These are phyloP conservation scores for Andrena minutula DNA, from an alignment of 2,888 invertebrate genomes.

Conservation along the genomic window DNA sequence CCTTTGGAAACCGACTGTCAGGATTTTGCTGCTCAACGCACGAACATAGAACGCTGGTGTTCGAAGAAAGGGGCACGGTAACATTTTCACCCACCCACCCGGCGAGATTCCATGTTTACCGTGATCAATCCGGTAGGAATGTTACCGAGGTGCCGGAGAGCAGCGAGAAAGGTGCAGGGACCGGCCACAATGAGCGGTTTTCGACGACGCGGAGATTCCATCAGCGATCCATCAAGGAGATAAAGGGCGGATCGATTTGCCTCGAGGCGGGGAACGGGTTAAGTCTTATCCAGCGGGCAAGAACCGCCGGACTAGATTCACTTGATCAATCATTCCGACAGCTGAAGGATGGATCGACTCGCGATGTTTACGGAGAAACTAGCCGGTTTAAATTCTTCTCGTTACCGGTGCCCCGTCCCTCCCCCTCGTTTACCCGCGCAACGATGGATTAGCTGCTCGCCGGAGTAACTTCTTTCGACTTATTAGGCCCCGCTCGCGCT, in stretches of 20 bases:
- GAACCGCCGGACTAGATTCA: constrained; percentile 71
- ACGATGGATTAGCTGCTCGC: constrained; percentile 33
- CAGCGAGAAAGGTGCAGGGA: background rate
- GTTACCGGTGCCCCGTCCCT: constrained; percentile 46
- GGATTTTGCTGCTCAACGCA: background rate
- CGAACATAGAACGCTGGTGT: background rate
- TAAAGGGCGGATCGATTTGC: constrained; percentile 73
- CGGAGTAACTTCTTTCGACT: constrained; percentile 50
- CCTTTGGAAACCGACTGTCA: too few species aligned
- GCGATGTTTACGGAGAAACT: constrained; percentile 68
- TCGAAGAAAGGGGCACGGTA: background rate
- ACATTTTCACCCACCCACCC: background rate
- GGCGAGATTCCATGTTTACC: background rate
- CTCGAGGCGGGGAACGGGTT: constrained; percentile 70
- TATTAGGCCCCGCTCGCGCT: constrained; percentile 39
- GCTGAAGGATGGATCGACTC: constrained; percentile 74
- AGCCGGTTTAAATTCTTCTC: constrained; percentile 69
- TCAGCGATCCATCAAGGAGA: constrained; percentile 74
- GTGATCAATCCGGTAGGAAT: background rate
- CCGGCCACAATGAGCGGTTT: constrained; percentile 63
- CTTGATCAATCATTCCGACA: constrained; percentile 75
- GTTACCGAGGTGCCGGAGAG: background rate
- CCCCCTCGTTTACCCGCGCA: background rate
- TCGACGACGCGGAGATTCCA: constrained; percentile 69
- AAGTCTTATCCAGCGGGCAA: constrained; percentile 68